Percentiles rank a stretch among this genome's conserved stretches.
Evolutionary conservation across 2,797 vertebrate species (phyloP).

Genomic region (Phaenicophaeus curvirostris): DNA sequence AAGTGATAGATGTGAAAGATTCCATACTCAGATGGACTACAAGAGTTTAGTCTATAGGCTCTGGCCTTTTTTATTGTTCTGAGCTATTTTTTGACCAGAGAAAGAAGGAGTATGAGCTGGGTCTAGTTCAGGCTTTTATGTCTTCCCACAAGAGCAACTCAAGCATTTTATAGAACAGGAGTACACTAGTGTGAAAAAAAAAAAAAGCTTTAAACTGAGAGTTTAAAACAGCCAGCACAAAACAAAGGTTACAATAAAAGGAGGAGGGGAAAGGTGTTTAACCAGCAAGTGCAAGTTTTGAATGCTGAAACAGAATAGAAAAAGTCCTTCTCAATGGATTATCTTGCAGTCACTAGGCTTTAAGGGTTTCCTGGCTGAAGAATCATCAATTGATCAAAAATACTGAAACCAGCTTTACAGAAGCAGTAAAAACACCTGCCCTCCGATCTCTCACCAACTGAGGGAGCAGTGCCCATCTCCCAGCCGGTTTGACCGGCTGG

Average conservation of each 20-base stretch:
- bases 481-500: neutral
- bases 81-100: neutral
- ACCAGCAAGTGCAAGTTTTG: neutral
- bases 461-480: neutral
- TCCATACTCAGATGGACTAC: neutral
- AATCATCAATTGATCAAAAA: neutral
- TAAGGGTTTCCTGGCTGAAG: neutral
- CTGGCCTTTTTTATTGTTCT: neutral
- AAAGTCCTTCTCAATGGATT: neutral
- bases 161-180: neutral
- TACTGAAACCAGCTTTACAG: neutral
- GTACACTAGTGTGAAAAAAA: neutral
- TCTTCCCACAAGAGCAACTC: neutral
- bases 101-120: neutral
- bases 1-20: neutral
- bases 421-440: neutral
- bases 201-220: neutral
- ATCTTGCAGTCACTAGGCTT: neutral
- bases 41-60: neutral
- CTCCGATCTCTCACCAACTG: fast-evolving
- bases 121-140: neutral
- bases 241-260: neutral
- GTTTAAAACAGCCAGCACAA: neutral
- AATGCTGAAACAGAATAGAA: neutral
- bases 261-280: neutral